Percentiles rank a stretch among this genome's conserved stretches.
These are phyloP conservation scores for Turdus rufiventris DNA, from an alignment of 2,113 vertebrate species.

Conservation along the genomic window DNA sequence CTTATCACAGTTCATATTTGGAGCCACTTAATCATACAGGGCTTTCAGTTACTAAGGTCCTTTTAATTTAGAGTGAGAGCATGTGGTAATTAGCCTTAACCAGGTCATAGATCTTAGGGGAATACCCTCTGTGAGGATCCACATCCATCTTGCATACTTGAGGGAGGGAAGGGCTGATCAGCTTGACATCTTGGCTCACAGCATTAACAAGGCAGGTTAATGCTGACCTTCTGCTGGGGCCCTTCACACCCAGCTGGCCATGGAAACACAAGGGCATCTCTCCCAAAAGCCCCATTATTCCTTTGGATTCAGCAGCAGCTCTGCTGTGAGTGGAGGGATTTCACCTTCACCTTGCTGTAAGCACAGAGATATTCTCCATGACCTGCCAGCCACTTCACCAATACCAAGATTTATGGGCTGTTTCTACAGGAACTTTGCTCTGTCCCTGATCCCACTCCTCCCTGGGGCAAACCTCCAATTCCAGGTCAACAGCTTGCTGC, in stretches of 20 bases:
- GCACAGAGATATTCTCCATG: background rate
- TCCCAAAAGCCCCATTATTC: background rate
- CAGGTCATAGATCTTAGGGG: slow-evolving; percentile 56
- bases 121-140: slow-evolving; percentile 5
- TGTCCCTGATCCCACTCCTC: background rate
- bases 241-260: background rate
- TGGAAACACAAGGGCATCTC: background rate
- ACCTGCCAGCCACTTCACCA: background rate
- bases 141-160: slow-evolving; percentile 38
- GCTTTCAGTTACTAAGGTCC: slow-evolving; percentile 47
- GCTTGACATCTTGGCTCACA: background rate
- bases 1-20: slow-evolving; percentile 42
- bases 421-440: background rate
- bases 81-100: slow-evolving; percentile 60
- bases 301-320: background rate
- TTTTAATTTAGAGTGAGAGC: slow-evolving; percentile 61
- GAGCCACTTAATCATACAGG: slow-evolving; percentile 55
- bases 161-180: background rate
- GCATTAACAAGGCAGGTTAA: slow-evolving; percentile 27
- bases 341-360: background rate
- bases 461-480: background rate
- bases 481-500: background rate
- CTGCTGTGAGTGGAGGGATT: background rate
- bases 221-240: background rate
- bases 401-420: background rate